A percentile compares a stretch with the other conserved stretches of the same genome.
Evolutionary conservation across 2,888 invertebrate genomes (phyloP).

Genomic region (Stratiomys singularior): DNA sequence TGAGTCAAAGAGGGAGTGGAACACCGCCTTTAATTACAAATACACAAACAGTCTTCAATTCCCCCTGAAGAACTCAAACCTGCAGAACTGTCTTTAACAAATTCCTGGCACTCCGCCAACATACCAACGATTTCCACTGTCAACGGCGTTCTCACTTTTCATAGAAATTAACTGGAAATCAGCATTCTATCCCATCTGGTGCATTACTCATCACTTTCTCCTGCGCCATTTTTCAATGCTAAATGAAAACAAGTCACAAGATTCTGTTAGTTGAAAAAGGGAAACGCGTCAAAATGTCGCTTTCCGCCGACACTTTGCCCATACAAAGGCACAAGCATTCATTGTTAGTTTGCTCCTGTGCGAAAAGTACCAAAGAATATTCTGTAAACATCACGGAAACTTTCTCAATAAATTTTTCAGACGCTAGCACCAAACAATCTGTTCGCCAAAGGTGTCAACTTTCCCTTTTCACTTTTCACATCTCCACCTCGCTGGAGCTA

Average conservation of each 20-base stretch:
- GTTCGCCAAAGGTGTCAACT: constrained; percentile 40
- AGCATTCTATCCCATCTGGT: not conserved
- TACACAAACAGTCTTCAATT: too few relatives aligned
- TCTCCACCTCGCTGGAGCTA: not conserved
- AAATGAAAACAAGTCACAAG: constrained; percentile 1
- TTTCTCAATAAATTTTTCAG: constrained; percentile 42
- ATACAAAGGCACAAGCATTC: not conserved
- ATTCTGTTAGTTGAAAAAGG: not conserved
- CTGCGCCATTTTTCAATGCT: not conserved
- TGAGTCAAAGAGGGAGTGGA: too few relatives aligned
- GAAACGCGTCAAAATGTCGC: not conserved
- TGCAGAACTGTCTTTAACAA: not conserved
- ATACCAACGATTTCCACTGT: not conserved
- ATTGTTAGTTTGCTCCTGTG: not conserved
- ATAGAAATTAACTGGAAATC: constrained; percentile 16
- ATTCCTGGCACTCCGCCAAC: not conserved
- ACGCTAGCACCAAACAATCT: constrained; percentile 13
- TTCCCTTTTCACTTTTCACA: constrained; percentile 23
- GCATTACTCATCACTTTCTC: constrained; percentile 30
- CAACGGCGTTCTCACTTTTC: constrained; percentile 3
- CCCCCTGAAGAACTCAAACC: too few relatives aligned
- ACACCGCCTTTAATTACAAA: too few relatives aligned
- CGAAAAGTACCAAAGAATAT: constrained; percentile 20
- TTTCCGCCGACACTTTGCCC: not conserved
- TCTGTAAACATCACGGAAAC: constrained; percentile 4